Evolutionary conservation across 2,113 vertebrate species (phyloP).

Genomic region (Blennius ocellaris): DNA sequence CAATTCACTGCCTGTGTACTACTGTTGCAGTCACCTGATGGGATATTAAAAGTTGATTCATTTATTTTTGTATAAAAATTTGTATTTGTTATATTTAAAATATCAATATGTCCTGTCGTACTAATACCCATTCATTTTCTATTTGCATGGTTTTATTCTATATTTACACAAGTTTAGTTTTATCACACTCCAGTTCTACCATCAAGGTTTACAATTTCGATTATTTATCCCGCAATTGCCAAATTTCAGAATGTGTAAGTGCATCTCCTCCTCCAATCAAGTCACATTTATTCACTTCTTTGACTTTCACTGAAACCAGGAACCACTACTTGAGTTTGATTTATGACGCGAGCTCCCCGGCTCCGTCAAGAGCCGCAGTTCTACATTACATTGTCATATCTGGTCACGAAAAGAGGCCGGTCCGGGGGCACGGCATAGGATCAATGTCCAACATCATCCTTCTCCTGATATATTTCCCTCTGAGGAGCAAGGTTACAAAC

Average conservation of each 20-base stretch:
- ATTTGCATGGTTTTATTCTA: no score
- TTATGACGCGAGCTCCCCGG: slow-evolving; percentile 21
- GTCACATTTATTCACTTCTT: not conserved
- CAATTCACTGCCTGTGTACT: not conserved
- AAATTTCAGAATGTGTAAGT: no score
- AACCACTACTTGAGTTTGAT: slow-evolving; percentile 48
- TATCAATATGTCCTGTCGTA: no score
- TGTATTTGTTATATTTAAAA: no score
- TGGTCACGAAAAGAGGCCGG: slow-evolving; percentile 46
- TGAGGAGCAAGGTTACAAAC: slow-evolving; percentile 49
- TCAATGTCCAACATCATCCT: slow-evolving; percentile 57
- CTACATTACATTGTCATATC: slow-evolving; percentile 56
- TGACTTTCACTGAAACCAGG: slow-evolving; percentile 36
- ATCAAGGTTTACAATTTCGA: no score
- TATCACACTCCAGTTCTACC: no score
- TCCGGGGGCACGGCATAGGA: slow-evolving; percentile 37
- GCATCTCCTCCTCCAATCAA: not conserved
- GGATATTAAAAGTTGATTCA: not conserved
- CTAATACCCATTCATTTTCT: no score
- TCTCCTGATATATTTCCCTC: slow-evolving; percentile 56
- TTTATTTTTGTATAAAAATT: not conserved
- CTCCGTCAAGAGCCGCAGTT: slow-evolving; percentile 43
- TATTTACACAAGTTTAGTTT: no score
- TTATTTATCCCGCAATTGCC: no score
- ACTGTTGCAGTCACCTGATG: not conserved